Evolutionary conservation across 2,113 vertebrate species (phyloP).

Genomic region (Sarotherodon lohbergeri): DNA sequence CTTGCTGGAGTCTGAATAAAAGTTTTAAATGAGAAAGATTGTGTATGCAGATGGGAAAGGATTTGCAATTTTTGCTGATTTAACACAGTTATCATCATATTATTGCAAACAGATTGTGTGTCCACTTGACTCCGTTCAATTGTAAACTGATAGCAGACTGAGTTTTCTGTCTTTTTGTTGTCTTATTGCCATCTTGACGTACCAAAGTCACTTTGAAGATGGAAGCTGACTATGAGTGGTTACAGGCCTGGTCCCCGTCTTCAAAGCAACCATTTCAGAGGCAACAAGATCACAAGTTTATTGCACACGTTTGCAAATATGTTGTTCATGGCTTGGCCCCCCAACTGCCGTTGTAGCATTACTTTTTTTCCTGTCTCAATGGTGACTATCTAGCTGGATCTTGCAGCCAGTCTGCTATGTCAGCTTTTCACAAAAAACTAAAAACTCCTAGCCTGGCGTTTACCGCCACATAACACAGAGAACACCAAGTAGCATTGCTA

Average conservation of each 20-base stretch:
- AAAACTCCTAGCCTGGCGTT: background rate
- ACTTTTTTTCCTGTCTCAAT: fast-evolving
- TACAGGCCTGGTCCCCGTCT: background rate
- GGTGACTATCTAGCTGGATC: background rate
- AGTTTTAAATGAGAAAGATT: background rate
- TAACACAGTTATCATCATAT: background rate
- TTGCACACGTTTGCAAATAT: background rate
- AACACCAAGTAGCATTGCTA: too few relatives aligned
- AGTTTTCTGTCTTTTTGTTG: background rate
- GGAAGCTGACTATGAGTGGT: background rate
- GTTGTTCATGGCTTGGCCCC: background rate
- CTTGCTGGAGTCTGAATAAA: background rate
- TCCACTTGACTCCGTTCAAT: background rate
- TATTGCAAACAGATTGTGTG: background rate
- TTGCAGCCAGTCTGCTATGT: background rate
- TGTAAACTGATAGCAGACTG: background rate
- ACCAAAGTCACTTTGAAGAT: background rate
- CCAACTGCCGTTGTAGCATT: background rate
- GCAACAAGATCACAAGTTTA: background rate
- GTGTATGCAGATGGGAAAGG: background rate
- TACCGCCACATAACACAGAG: too few relatives aligned
- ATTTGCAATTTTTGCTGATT: background rate
- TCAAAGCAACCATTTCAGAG: background rate
- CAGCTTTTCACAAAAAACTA: fast-evolving
- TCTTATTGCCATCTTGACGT: background rate